These are phyloP conservation scores for Euschistus heros DNA, from an alignment of 1,140 invertebrate genomes.

Conservation along the genomic window DNA sequence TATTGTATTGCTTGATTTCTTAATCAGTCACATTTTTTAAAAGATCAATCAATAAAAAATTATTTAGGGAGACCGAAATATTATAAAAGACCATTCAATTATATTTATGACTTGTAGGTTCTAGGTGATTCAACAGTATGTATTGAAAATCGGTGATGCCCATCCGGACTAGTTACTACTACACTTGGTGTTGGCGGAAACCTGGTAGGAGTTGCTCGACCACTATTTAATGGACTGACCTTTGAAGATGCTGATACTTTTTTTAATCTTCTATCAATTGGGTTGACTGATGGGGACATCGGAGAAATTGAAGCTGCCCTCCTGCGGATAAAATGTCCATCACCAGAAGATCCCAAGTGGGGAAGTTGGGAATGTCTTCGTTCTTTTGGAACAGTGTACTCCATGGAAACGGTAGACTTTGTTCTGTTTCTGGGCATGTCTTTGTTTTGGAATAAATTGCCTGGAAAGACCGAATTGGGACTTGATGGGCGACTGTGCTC, in stretches of 20 bases:
- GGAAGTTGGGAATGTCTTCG: conserved; percentile 6
- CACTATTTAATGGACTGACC: neutral
- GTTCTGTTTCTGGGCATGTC: neutral
- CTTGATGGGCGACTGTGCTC: neutral
- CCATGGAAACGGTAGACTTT: neutral
- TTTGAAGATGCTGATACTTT: neutral
- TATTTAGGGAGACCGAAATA: too few species aligned
- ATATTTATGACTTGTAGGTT: too few species aligned
- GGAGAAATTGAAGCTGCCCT: conserved; percentile 1
- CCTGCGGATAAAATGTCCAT: neutral
- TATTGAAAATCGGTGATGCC: neutral
- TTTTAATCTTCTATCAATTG: neutral
- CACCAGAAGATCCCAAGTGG: neutral
- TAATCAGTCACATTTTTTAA: too few species aligned
- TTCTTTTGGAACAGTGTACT: neutral
- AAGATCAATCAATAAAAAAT: too few species aligned
- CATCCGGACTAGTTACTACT: neutral
- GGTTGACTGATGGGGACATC: neutral
- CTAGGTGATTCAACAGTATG: neutral
- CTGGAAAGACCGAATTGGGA: neutral
- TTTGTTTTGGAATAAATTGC: neutral
- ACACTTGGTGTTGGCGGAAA: neutral
- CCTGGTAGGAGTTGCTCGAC: neutral
- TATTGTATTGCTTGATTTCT: too few species aligned
- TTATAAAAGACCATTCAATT: too few species aligned